Evolutionary conservation across 2,888 invertebrate species (phyloP), one percentile per base, ranked within the genome.

Genomic region (Mamestra brassicae): DNA sequence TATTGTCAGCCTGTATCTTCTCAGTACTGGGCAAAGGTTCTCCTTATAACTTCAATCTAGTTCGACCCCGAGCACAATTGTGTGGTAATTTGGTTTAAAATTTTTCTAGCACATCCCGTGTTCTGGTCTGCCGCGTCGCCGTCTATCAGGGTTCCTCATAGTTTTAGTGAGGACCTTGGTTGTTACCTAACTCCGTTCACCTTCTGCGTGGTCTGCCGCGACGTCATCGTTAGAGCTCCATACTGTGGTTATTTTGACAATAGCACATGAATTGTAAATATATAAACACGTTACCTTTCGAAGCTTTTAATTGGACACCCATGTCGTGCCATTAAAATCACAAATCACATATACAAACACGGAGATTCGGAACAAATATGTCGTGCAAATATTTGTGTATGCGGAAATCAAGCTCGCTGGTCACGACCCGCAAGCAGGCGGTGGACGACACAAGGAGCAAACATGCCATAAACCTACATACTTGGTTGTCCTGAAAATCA

Each of bases 271-370:
- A 5, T 66, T 50, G 10, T 55, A 45, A 81, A 71, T 71, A 69
- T 72, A 58, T 62, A 66, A 72, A 58, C 26, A 1, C 58, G 54
- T 62, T 26, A 34, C 34, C 52, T 26, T 60, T 26, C 63, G 61
- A 17, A 65, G 38, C 50, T 65, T 47, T 60, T 63, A 71, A 62
- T 74, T 71, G 57, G 54, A 68, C 60, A 42, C 42, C 13, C 17
- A 34, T 61, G 57, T 60, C 52, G 62, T 58, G 58, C 62, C 58
- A 73, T 80, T 64, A 61, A 65, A 83, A 71, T 74, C 57, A 72
- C 69, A 68, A 80, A 69, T 72, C 45, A 71, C 38, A 47, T 62
- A 45, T 38, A 50, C 75, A 79, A 75, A 81, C 65, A 81, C 55
- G 65, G 54, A 36, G 58, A 60, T 62, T 80, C 13, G 52, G 55